Conservation (phyloP, 2,797 vertebrate species). For the Cetoscarus ocellatus region DNA sequence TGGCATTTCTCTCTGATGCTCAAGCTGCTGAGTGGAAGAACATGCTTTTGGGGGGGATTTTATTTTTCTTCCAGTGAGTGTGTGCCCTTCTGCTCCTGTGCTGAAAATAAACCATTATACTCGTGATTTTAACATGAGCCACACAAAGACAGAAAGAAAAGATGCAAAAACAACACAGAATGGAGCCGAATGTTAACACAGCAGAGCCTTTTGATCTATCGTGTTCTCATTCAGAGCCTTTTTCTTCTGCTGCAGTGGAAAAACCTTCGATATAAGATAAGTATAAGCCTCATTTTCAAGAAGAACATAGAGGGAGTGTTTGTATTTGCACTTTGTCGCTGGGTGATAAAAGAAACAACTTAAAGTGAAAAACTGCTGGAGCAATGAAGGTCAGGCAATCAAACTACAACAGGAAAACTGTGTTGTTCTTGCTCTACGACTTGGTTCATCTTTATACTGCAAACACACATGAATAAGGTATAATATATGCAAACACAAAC, state of each 20-base stretch:
- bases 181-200: conserved; percentile 1
- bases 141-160: conserved; percentile 14
- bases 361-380: neutral
- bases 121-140: conserved; percentile 56
- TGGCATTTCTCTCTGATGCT: conserved; percentile 54
- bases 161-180: neutral
- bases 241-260: neutral
- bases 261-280: neutral
- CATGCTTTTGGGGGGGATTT: neutral
- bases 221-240: neutral
- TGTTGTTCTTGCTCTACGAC: conserved; percentile 9
- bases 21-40: conserved; percentile 47
- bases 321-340: conserved; percentile 3
- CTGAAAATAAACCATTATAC: conserved; percentile 60
- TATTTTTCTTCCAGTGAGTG: conserved; percentile 15
- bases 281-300: too few relatives aligned
- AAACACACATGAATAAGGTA: conserved; percentile 1
- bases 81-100: conserved; percentile 51
- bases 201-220: too few relatives aligned
- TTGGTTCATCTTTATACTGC: conserved; percentile 11
- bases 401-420: conserved; percentile 16
- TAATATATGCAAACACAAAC: conserved; percentile 12
- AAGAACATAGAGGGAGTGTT: neutral
- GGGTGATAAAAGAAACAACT: conserved; percentile 45
- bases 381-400: conserved; percentile 44